phyloP scores from a whole-genome alignment of 1,140 invertebrate genomes.

The Fopius arisanus region DNA sequence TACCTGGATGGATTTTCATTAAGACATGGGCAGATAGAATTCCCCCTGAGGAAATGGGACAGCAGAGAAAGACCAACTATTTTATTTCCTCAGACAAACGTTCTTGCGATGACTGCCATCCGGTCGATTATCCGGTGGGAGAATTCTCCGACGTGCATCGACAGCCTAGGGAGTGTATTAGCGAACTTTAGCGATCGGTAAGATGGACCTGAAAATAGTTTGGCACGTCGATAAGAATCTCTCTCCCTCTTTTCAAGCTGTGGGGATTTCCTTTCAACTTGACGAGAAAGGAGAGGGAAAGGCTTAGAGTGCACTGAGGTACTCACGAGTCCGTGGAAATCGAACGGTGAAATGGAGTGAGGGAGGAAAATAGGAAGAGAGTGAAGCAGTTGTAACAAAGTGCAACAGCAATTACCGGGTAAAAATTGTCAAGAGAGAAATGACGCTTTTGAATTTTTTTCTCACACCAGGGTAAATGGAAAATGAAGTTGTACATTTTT shows the following conservation, averaged over 20 bases:
- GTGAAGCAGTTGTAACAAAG: not conserved
- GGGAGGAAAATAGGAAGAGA: not conserved
- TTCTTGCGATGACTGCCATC: not conserved
- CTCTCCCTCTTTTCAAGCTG: not conserved
- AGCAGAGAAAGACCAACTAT: not conserved
- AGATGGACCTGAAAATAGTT: conserved; percentile 12
- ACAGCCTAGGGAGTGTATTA: conserved; percentile 7
- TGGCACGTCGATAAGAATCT: conserved; percentile 11
- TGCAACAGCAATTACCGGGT: not conserved
- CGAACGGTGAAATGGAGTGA: not conserved
- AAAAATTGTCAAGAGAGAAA: not conserved
- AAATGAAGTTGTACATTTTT: not conserved
- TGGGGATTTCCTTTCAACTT: conserved; percentile 1
- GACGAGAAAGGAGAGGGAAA: not conserved
- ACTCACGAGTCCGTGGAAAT: not conserved
- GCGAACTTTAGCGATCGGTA: conserved; percentile 5
- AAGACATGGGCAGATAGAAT: not conserved
- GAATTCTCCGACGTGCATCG: not conserved
- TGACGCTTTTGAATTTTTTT: not conserved
- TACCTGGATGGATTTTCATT: not conserved
- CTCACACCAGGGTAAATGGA: not conserved
- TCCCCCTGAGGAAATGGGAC: not conserved
- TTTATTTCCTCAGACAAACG: conserved; percentile 4
- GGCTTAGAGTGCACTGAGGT: not conserved
- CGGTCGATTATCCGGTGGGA: not conserved